Conservation (phyloP, 2,797 vertebrate species). For the Tapera naevia region DNA sequence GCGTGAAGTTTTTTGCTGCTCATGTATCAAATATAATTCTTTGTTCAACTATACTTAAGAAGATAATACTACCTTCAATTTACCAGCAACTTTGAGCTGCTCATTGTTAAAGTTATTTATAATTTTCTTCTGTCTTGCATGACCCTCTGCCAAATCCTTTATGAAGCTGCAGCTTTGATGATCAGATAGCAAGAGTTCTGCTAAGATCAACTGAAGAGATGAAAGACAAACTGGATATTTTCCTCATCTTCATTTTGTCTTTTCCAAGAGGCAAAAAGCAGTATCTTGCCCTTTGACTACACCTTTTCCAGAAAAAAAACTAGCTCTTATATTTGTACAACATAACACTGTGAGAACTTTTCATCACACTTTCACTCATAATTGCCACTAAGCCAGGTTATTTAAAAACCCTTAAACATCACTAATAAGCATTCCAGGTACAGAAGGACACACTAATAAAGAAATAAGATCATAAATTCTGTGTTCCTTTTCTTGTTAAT, state of each 20-base stretch:
- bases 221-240: constrained; percentile 20
- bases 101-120: background rate
- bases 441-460: background rate
- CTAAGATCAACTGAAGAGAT: background rate
- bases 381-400: background rate
- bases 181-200: background rate
- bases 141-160: constrained; percentile 6
- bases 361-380: background rate
- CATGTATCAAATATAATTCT: background rate
- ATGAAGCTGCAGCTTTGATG: constrained; percentile 25
- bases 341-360: background rate
- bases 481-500: background rate
- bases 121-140: background rate
- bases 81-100: background rate
- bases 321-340: background rate
- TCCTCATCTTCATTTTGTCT: constrained; percentile 10
- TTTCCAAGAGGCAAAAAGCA: background rate
- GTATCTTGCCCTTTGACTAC: background rate
- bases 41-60: background rate
- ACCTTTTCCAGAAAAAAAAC: background rate
- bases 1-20: background rate
- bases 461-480: background rate
- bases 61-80: background rate
- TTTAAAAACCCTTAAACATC: background rate
- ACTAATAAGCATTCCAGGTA: background rate